Base-by-base conservation (phyloP, 2,113 vertebrate species). In the Microcebus tavaratra region DNA sequence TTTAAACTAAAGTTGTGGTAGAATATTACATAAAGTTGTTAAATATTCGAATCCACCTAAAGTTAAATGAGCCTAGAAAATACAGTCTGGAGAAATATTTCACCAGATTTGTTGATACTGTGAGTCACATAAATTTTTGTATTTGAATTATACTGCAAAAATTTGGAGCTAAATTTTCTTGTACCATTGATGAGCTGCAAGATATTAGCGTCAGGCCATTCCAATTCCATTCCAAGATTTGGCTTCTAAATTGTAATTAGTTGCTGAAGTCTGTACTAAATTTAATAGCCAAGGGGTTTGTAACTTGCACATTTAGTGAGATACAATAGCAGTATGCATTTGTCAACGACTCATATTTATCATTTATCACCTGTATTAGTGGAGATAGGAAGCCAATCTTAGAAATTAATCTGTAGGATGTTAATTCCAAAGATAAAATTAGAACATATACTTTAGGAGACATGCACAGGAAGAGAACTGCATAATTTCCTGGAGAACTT, bases 361-460 rank as follows among this genome's bases (percentile, higher is more conserved):
- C 78, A 95, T 7, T 73, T 87, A 73, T 67, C 57, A 90, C 63
- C 29, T 91, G 8, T 31, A 73, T 94, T 61, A 79, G n/a, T 34
- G 17, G 27, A 87, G 29, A 93, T 53, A 84, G 42, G 55, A 39
- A 93, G 89, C 25, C 92, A 7, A 96, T 55, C 21, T 84, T 81
- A 5, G 59, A 96, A 84, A 84, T 86, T 34, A 89, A 88, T n/a
- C 53, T 50, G 31, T 31, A 31, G n/a, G 2, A 72, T 79, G 39
- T 70, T 96, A 82, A 90, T 72, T 79, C 21, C 53, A 95, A 25
- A 48, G 36, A 65, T 76, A 83, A 90, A 94, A 80, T 63, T 79
- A 72, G 61, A 92, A 92, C 27, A 48, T 88, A 34, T 42, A 68
- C 31, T 76, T 87, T 68, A 83, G 45, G 34, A 63, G 42, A 73